phyloP scores from a whole-genome alignment of 2,888 invertebrate species.

The Alcis repandata region DNA sequence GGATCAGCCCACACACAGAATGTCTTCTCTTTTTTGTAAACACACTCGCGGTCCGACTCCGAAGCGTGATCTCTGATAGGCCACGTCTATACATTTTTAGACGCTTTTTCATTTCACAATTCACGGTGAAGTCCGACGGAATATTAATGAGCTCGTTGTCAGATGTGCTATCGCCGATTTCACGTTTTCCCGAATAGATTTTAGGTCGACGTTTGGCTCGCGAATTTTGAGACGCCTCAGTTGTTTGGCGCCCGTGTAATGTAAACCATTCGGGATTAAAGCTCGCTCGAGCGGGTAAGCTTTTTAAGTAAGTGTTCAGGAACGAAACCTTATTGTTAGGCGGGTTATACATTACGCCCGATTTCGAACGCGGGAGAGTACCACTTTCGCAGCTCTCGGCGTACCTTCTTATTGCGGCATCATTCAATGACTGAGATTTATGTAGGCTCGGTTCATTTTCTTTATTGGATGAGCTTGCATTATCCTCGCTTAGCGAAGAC shows the following conservation, averaged over 20 bases:
- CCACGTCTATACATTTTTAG: constrained; percentile 83
- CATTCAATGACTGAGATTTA: constrained; percentile 79
- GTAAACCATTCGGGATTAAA: constrained; percentile 80
- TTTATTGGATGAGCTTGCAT: constrained; percentile 58
- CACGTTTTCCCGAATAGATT: constrained; percentile 60
- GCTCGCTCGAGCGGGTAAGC: constrained; percentile 75
- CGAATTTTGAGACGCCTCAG: constrained; percentile 62
- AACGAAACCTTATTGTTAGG: constrained; percentile 82
- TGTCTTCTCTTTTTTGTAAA: constrained; percentile 72
- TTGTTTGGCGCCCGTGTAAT: constrained; percentile 68
- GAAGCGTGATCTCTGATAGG: constrained; percentile 76
- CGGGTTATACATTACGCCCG: constrained; percentile 71
- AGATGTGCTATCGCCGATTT: constrained; percentile 66
- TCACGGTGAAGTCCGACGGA: constrained; percentile 75
- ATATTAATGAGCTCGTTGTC: constrained; percentile 78
- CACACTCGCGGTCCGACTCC: constrained; percentile 59
- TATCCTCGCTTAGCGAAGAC: constrained; percentile 61
- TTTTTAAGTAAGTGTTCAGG: constrained; percentile 83
- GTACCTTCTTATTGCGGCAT: constrained; percentile 60
- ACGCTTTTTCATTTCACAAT: constrained; percentile 81
- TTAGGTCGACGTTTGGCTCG: constrained; percentile 58
- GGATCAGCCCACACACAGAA: constrained; percentile 70
- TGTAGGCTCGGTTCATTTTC: constrained; percentile 67
- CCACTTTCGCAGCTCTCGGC: constrained; percentile 52
- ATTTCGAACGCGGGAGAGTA: constrained; percentile 73